A percentile compares a stretch with the other conserved stretches of the same genome.
Conservation (phyloP, 2,113 vertebrate genomes). For the Podocnemis expansa region DNA sequence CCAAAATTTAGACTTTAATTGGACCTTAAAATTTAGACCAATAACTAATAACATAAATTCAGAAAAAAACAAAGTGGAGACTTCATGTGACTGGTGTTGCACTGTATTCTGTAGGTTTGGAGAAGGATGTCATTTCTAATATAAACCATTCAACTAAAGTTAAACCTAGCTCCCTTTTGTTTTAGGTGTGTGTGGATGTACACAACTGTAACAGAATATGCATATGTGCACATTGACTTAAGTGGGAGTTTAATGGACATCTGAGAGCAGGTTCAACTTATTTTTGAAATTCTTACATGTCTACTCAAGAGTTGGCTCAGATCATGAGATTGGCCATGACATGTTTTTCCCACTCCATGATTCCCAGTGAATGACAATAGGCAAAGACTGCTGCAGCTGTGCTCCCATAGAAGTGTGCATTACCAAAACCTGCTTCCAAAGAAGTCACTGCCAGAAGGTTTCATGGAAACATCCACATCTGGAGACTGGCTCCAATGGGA, state of each 20-base stretch:
- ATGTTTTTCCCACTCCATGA: too few relatives aligned
- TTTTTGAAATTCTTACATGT: not conserved
- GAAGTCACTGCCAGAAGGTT: too few relatives aligned
- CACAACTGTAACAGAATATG: not conserved
- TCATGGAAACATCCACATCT: too few relatives aligned
- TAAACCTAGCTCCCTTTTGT: not conserved
- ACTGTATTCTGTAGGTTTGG: not conserved
- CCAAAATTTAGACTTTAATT: slow-evolving; percentile 57
- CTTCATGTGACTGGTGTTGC: slow-evolving; percentile 57
- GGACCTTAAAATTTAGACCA: slow-evolving; percentile 63
- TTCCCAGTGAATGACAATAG: too few relatives aligned
- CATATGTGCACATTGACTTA: not conserved
- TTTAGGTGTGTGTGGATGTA: not conserved
- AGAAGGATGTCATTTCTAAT: not conserved
- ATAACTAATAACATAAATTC: slow-evolving; percentile 68
- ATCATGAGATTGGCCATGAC: too few relatives aligned
- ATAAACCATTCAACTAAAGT: not conserved
- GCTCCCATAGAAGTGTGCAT: too few relatives aligned
- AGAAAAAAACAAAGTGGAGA: slow-evolving; percentile 55
- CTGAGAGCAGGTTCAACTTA: not conserved
- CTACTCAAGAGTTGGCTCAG: too few relatives aligned
- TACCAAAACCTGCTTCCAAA: too few relatives aligned
- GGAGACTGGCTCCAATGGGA: too few relatives aligned
- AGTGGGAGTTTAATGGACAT: rapidly evolving
- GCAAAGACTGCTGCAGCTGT: too few relatives aligned